Evolutionary conservation across 2,113 vertebrate species (phyloP), one percentile per base, ranked within the genome.

Genomic region (Mungos mungo): DNA sequence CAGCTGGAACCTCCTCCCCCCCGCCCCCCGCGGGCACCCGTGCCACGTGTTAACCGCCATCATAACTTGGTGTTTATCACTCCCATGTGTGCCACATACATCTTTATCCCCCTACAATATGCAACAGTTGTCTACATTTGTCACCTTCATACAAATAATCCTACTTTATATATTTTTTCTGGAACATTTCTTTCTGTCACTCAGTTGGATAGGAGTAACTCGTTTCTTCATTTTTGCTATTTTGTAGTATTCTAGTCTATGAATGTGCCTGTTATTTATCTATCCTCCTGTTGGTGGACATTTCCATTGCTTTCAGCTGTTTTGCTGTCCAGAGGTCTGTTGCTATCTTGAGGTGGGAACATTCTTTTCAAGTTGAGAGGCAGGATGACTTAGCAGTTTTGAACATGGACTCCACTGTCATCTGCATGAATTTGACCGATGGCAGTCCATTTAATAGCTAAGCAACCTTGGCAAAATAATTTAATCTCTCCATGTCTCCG

Each of bases 1-100:
- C 18, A 72, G 31, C 19, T 14, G 2, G 0, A 18, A 27, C 33
- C 1, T 3, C 8, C 31, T 74, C 33, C 19, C 15, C 15, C 21
- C 8, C 16, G 76, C 18, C 4, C 12, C 10, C 21, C 11, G 54
- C 0, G 4, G 50, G 10, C 10, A n/a, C 25, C 21, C 16, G 21
- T 47, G 10, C 23, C 7, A n/a, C 2, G 1, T 15, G 11, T 13
- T 57, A 33, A 57, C 7, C 35, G 21, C 16, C 15, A 11, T 19
- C 14, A 1, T 68, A 29, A 33, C 6, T 31, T 60, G 12, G 27
- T 14, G 16, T 13, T 38, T 69, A 16, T 25, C 10, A 63, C 83
- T 90, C 11, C 0, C 25, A 29, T 1, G 15, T 27, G n/a, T 50
- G 19, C 63, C 54, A 23, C 60, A 19, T 27, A 66, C 0, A 0